A percentile compares a stretch with the other conserved stretches of the same genome.
phyloP scores from a whole-genome alignment of 2,113 vertebrate species.

The Corythornis cristatus region DNA sequence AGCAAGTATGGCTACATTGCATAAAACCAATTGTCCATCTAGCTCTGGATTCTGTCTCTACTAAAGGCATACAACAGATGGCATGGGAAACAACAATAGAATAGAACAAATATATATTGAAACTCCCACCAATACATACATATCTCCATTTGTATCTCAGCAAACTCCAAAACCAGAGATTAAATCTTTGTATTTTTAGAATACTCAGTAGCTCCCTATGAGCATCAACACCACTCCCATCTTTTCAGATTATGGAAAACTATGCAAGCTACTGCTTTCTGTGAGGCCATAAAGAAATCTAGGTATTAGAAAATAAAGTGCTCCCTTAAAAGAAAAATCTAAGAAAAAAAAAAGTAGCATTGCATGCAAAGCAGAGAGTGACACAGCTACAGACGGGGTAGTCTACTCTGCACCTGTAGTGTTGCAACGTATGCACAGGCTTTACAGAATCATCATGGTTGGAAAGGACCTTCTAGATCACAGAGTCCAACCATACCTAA shows the following conservation, averaged over 20 bases:
- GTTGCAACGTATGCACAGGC: neutral
- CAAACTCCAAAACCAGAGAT: neutral
- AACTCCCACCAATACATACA: neutral
- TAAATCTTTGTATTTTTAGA: neutral
- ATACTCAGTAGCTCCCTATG: neutral
- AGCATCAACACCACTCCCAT: neutral
- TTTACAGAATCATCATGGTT: too few species aligned
- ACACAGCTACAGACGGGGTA: neutral
- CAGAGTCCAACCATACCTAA: neutral
- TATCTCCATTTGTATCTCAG: neutral
- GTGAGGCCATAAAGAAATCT: neutral
- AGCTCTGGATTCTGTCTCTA: neutral
- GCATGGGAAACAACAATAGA: neutral
- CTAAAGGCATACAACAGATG: neutral
- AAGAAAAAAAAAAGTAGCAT: neutral
- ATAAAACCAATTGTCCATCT: neutral
- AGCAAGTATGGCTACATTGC: neutral
- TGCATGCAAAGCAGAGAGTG: neutral
- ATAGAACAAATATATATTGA: neutral
- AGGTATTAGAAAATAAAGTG: neutral
- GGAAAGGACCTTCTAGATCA: too few species aligned
- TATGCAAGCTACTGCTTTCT: neutral
- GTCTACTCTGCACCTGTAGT: neutral
- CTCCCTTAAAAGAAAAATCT: neutral
- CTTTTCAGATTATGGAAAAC: neutral